Evolutionary conservation across 2,113 vertebrate genomes (phyloP), one percentile per base, ranked within the genome.

Genomic region (Alosa alosa): DNA sequence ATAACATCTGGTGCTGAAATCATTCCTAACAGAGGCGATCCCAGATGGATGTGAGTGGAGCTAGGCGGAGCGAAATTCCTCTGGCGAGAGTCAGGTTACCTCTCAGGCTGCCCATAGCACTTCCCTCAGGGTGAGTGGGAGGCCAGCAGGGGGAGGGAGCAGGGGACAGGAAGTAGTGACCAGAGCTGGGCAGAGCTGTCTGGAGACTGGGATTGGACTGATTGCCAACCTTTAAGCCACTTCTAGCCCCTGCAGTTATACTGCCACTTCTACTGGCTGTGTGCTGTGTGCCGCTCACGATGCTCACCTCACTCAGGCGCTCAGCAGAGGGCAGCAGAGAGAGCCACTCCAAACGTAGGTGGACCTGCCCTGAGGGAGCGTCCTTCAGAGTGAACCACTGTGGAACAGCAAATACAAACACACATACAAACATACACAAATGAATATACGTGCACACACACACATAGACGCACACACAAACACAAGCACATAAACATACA

Each of bases 291-390:
- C 60, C 7, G 11, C 72, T 36, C 2, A 13, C 25, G 18, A 13
- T 52, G 25, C 90, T 94, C 90, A 97, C 97, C 96, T 97, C 95
- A 49, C 91, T 96, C 84, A 99, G 94, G 86, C 96, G 95, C 88
- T 96, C 96, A 88, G 95, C 91, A 90, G 96, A 95, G 55, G 96
- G 88, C 89, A 96, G 91, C 87, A 97, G 95, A 4, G 95, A 96
- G 47, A 98, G 95, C 97, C 97, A 99, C 87, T 99, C 97, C 88
- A 99, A 92, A 81, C 95, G 93, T 88, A 99, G 93, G 90, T 96
- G 97, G 78, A 99, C 94, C 25, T 95, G 95, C 78, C 97, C 97
- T 44, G 93, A 94, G 6, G 95, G 92, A 1, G 94, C 94, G 31
- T 96, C 95, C 89, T 91, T 96, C 84, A 99, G 92, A 83, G 92